Evolutionary conservation across 1,140 invertebrate species (phyloP).

Genomic region (Lasaia peninsularis): DNA sequence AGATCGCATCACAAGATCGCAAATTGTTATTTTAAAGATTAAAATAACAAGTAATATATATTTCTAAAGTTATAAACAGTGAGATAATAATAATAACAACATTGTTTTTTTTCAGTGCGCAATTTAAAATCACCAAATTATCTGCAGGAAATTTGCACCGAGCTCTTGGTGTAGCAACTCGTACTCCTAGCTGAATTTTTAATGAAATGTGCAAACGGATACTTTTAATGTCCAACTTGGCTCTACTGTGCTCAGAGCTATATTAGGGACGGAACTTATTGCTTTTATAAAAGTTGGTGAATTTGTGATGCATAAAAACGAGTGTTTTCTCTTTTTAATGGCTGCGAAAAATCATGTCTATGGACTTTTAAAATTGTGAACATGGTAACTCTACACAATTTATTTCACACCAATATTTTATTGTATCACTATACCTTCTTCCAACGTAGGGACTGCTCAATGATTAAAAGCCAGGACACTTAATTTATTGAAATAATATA

Average conservation of each 20-base stretch:
- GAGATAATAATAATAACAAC: too few species aligned
- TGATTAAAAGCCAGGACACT: too few species aligned
- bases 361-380: neutral
- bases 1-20: too few species aligned
- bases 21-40: too few species aligned
- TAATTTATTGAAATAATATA: too few species aligned
- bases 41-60: too few species aligned
- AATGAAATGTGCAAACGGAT: conserved; percentile 53
- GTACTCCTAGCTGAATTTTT: conserved; percentile 35
- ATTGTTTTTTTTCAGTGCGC: too few species aligned
- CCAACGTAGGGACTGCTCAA: too few species aligned
- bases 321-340: conserved; percentile 22
- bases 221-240: conserved; percentile 38
- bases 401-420: too few species aligned
- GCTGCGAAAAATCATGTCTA: neutral
- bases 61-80: too few species aligned
- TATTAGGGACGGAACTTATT: conserved; percentile 29
- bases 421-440: too few species aligned
- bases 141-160: neutral
- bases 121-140: neutral
- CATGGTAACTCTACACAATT: neutral
- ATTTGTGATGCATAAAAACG: conserved; percentile 33
- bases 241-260: conserved; percentile 26
- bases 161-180: neutral
- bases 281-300: conserved; percentile 19